Evolutionary conservation across 2,113 vertebrate species (phyloP).

Genomic region (Spermophilus dauricus): DNA sequence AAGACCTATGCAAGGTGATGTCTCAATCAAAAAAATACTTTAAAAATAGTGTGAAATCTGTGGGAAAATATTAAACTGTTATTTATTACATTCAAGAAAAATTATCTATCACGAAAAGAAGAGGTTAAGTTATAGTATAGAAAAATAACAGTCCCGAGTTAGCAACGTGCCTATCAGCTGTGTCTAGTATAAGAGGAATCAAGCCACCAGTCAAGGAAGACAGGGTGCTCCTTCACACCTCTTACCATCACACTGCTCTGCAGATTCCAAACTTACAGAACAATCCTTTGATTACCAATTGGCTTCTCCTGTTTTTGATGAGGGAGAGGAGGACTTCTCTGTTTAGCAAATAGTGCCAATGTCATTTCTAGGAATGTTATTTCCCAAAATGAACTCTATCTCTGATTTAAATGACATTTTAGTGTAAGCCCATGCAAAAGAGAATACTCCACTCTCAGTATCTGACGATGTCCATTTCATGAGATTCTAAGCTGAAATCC

Average conservation of each 20-base stretch:
- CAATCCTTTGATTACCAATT: neutral
- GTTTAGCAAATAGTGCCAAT: neutral
- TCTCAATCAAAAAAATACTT: neutral
- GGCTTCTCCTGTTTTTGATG: neutral
- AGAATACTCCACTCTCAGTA: neutral
- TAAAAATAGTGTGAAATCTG: neutral
- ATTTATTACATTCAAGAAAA: neutral
- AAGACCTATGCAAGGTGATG: neutral
- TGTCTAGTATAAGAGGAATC: neutral
- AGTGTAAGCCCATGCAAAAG: neutral
- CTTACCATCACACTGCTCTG: neutral
- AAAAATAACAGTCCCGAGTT: neutral
- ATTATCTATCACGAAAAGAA: neutral
- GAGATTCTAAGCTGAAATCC: neutral
- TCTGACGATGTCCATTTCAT: neutral
- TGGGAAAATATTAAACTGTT: conserved; percentile 13
- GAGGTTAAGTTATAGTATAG: neutral
- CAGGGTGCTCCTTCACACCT: neutral
- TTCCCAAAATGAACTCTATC: neutral
- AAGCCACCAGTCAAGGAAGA: neutral
- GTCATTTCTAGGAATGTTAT: neutral
- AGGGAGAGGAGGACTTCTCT: neutral
- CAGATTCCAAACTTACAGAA: neutral
- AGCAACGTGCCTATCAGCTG: neutral
- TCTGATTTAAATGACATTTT: conserved; percentile 7